Conservation (phyloP, 2,113 vertebrate genomes). For the Triplophysa rosa region DNA sequence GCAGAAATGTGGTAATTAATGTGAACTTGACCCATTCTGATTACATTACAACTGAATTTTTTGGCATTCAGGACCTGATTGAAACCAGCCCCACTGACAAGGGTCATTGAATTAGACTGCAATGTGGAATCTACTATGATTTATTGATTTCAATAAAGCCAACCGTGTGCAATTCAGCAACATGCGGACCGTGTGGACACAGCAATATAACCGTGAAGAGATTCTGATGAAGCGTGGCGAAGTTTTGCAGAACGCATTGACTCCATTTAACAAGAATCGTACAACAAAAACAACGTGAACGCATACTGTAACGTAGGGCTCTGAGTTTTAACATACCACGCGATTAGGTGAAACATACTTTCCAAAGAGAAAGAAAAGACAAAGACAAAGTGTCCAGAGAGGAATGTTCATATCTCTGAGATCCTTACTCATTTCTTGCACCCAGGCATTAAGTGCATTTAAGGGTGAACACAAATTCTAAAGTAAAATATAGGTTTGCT, state of each 20-base stretch:
- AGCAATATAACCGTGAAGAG: conserved; percentile 2
- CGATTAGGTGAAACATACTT: neutral
- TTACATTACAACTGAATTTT: conserved; percentile 50
- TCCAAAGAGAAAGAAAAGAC: neutral
- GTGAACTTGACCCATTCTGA: conserved; percentile 59
- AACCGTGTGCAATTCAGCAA: neutral
- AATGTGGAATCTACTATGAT: conserved; percentile 1
- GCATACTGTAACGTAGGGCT: neutral
- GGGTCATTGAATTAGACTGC: conserved; percentile 36
- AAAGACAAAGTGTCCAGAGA: conserved; percentile 11
- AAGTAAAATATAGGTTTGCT: conserved; percentile 10
- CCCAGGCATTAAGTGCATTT: conserved; percentile 26
- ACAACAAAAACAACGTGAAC: neutral
- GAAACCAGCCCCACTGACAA: conserved; percentile 59
- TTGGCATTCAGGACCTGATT: conserved; percentile 61
- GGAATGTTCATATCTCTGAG: conserved; percentile 20
- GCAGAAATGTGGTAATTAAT: conserved; percentile 51
- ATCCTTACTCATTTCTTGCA: conserved; percentile 3
- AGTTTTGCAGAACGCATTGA: neutral
- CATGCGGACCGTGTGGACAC: neutral
- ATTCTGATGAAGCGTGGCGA: conserved; percentile 11
- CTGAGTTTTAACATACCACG: conserved; percentile 1
- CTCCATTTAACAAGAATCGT: neutral
- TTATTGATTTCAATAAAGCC: conserved; percentile 28
- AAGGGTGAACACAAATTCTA: neutral